Evolutionary conservation across 2,888 invertebrate genomes (phyloP).

Genomic region (Salpingus planirostris): DNA sequence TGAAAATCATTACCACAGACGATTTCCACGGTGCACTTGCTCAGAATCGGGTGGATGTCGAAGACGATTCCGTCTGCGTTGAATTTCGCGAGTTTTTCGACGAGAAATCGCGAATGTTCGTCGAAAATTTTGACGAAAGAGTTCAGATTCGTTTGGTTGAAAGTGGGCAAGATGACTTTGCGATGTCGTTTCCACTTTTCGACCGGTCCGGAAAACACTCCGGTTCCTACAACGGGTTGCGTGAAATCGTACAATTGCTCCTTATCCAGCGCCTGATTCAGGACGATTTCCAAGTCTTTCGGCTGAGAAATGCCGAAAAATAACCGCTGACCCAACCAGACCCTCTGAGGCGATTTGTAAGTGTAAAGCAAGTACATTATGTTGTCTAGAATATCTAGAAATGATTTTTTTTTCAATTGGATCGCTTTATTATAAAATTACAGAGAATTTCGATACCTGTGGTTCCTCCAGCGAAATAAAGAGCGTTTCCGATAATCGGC

Average conservation of each 20-base stretch:
- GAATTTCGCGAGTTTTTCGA: conserved; percentile 9
- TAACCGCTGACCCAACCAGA: conserved; percentile 26
- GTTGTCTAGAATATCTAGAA: conserved; percentile 4
- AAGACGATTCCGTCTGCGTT: conserved; percentile 8
- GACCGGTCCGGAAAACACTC: conserved; percentile 10
- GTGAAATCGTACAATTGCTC: conserved; percentile 23
- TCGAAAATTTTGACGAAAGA: conserved; percentile 15
- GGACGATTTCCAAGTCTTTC: conserved; percentile 25
- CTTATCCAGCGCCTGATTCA: conserved; percentile 22
- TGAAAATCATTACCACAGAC: conserved; percentile 16
- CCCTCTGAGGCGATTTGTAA: conserved; percentile 10
- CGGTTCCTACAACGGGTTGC: conserved; percentile 20
- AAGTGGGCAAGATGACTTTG: conserved; percentile 16
- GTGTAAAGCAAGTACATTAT: neutral
- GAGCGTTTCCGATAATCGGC: conserved; percentile 3
- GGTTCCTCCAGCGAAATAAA: conserved; percentile 4
- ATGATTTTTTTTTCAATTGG: no score
- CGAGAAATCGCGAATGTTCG: conserved; percentile 11
- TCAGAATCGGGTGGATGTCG: conserved; percentile 8
- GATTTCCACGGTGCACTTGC: conserved; percentile 10
- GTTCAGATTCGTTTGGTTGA: conserved; percentile 16
- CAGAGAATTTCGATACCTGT: neutral
- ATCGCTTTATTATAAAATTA: no score
- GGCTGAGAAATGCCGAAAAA: conserved; percentile 25
- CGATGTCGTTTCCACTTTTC: conserved; percentile 15